Conservation (phyloP, 2,888 invertebrate genomes). For the Leptogaster cylindrica region DNA sequence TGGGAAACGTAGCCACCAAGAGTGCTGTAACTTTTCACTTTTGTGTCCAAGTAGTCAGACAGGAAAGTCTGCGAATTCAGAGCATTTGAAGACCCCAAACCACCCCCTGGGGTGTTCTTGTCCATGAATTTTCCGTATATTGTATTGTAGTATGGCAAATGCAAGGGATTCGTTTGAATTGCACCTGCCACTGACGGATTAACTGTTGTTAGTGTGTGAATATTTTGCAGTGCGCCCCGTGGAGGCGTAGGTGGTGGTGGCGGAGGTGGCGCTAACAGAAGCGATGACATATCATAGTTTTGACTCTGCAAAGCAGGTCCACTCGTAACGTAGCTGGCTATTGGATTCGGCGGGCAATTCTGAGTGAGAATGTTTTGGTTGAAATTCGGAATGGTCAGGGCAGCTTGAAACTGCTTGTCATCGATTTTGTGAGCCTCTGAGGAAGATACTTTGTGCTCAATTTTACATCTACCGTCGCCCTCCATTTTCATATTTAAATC, state of each 20-base stretch:
- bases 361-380: conserved; percentile 45
- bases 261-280: conserved; percentile 51
- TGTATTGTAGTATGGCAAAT: conserved; percentile 58
- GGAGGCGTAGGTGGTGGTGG: conserved; percentile 47
- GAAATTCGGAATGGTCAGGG: conserved; percentile 50
- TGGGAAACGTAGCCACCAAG: conserved; percentile 52
- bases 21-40: conserved; percentile 53
- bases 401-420: conserved; percentile 48
- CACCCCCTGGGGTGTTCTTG: conserved; percentile 50
- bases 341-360: conserved; percentile 42
- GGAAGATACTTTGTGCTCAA: neutral
- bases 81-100: conserved; percentile 15
- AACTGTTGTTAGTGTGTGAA: conserved; percentile 46
- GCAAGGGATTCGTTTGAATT: conserved; percentile 44
- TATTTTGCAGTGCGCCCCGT: conserved; percentile 49
- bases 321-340: conserved; percentile 48
- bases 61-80: conserved; percentile 50
- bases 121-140: conserved; percentile 65
- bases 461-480: neutral
- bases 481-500: neutral
- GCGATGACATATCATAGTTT: conserved; percentile 47
- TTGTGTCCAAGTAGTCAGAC: conserved; percentile 58
- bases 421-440: conserved; percentile 33
- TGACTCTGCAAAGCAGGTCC: conserved; percentile 23
- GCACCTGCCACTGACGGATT: conserved; percentile 32